Evolutionary conservation across 1,140 invertebrate genomes (phyloP).

Genomic region (Asbolus verrucosus): DNA sequence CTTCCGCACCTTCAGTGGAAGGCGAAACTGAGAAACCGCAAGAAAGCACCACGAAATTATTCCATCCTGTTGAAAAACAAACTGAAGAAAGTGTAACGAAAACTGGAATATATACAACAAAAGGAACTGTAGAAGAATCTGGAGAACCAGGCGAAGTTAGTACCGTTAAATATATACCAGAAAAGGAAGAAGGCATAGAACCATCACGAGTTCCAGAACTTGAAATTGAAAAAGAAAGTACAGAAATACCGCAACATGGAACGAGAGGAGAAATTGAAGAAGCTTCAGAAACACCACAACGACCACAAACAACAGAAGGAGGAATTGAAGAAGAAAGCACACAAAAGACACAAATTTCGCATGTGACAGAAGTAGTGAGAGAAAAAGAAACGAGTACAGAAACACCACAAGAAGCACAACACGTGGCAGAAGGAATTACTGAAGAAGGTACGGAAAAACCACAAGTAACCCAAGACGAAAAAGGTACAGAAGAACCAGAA

Average conservation of each 20-base stretch:
- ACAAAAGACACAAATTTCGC: constrained; percentile 15
- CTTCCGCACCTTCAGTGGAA: constrained; percentile 28
- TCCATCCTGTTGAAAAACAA: not conserved
- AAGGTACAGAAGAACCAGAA: constrained; percentile 14
- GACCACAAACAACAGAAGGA: constrained; percentile 45
- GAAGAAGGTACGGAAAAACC: constrained; percentile 25
- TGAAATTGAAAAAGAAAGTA: constrained; percentile 7
- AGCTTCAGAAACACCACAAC: constrained; percentile 18
- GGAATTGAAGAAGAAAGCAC: constrained; percentile 22
- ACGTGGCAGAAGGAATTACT: not conserved
- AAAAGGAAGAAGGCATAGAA: constrained; percentile 33
- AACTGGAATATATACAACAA: constrained; percentile 12
- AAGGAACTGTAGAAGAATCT: constrained; percentile 14
- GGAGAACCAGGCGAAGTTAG: constrained; percentile 10
- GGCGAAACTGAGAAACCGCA: constrained; percentile 31
- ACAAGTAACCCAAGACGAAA: too few species aligned
- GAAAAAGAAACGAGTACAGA: constrained; percentile 14
- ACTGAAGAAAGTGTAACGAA: constrained; percentile 47
- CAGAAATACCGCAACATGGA: not conserved
- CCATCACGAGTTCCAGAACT: too few species aligned
- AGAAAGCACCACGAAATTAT: constrained; percentile 11
- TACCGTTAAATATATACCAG: constrained; percentile 39
- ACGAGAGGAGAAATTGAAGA: constrained; percentile 17
- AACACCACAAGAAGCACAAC: constrained; percentile 6
- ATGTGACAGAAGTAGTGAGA: constrained; percentile 27